Base-by-base conservation (phyloP, 2,888 invertebrate genomes). In the Myathropa florea region DNA sequence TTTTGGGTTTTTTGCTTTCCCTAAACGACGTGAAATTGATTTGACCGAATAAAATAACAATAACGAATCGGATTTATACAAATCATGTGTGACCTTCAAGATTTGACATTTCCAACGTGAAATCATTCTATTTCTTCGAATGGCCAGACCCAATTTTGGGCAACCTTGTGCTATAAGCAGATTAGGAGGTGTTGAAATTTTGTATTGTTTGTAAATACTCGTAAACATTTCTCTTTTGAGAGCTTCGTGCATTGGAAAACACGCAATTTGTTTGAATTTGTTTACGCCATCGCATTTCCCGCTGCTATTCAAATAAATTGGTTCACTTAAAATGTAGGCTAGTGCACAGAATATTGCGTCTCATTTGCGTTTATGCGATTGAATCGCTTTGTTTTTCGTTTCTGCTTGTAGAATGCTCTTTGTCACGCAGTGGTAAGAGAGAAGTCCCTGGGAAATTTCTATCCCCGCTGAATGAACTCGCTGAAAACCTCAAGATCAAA, bases 161-260 rank as follows among this genome's bases (percentile, higher is more conserved):
- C 36, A 33, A 23, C 67, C 67, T 67, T 67, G 67, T 21, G 21
- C 21, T 23, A 18, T 46, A 70, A 57, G 68, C n/a, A n/a, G 68
- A 14, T 70, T 24, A 59, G 33, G 36, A 57, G 57, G 57, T 59
- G 24, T 24, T 18, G 57, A 36, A 57, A 57, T 68, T 1, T 6
- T 53, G 14, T 30, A 57, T 24, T 57, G 23, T 23, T 68, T 57
- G 68, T 23, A 57, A 68, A 68, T 12, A n/a, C n/a, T n/a, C n/a
- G n/a, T n/a, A 68, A 68, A 57, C 33, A 57, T 21, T 23, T 67
- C 24, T 4, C 46, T 65, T n/a, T 46, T 46, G 9, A 23, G 21
- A 18, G 36, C 10, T 33, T 33, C 26, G 24, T 10, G n/a, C n/a
- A 36, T 21, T 18, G 21, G 36, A 63, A 64, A 39, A 65, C 28